Base-by-base conservation (phyloP, 2,888 invertebrate species). In the Napeogenes inachia region DNA sequence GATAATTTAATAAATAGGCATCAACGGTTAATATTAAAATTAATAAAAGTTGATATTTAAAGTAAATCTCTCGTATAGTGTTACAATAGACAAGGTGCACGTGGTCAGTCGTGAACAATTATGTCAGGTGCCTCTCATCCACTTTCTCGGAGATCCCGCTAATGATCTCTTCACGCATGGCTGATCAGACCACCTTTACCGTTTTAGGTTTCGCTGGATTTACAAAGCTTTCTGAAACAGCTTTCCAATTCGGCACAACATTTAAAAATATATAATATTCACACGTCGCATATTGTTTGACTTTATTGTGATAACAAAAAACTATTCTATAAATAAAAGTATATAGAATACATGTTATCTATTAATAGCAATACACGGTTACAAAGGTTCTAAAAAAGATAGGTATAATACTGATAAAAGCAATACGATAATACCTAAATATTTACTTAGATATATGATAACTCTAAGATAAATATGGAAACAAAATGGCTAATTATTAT, bases 51-150 rank as follows among this genome's bases (percentile, higher is more conserved):
- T 47, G 13, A 8, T 4, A 12, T 56, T 33, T 47, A 53, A 53
- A 42, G 38, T 62, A 56, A 45, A 59, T 54, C 33, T 47, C 54
- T 55, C 46, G 64, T 65, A 65, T 74, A 68, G 60, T 66, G 63
- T 75, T 75, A 74, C 74, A 71, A 73, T 72, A 69, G 66, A 60
- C 60, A 63, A 72, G 65, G 59, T 64, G 62, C 62, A 67, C 62
- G 60, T 64, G 70, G 67, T 64, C 58, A 66, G 58, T 69, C 64
- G 65, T 84, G 85, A 77, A 75, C 85, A 87, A 87, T 87, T 84
- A 86, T 86, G 84, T 81, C 85, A 83, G 72, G 75, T 80, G 87
- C 80, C 86, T 73, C 81, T 87, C 86, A 83, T 78, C 70, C 74
- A 82, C 87, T 87, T 87, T 87, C 87, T 81, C 79, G 70, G 70